Base-by-base conservation (phyloP, 37 sponge, comb jelly and placozoan species). In the Spongilla lacustris region DNA sequence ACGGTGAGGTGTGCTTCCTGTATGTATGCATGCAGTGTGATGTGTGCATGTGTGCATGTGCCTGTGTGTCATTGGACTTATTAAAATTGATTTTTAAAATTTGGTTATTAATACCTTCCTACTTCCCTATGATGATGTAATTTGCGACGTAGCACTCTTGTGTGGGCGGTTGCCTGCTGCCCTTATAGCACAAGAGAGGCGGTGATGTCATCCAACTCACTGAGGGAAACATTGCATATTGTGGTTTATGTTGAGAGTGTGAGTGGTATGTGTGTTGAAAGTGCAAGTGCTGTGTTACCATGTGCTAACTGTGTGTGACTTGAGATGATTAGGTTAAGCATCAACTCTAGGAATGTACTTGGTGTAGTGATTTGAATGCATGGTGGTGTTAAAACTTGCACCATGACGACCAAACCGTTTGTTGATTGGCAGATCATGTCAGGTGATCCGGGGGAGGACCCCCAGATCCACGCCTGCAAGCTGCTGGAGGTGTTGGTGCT, bases 401-500 rank as follows among this genome's bases (percentile, higher is more conserved):
- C 9, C 4, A 34, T 31, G 29, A 28, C 17, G 25, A 17, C 17
- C 73, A 34, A 33, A 28, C 73, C 25, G 36, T 35, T 36, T 0
- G n/a, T 78, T 29, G 9, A 36, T 36, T 17, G 36, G 28, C 81
- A 96, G 91, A 78, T 92, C 30, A 68, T 97, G 73, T 68, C 90
- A n/a, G 69, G 78, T 25, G 92, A 93, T 48, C 67, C 87, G 0
- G 91, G 94, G 6, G 99, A 98, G 69, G 90, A 93, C 66, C 79
- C 89, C 0, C 93, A 95, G 91, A 86, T 74, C 36, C 77, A 96
- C 68, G 99, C 97, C 27, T 92, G 95, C 73, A 98, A 98, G 77
- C 86, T 98, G 50, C 75, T 98, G 70, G 99, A 98, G 81, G 93
- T 98, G 17, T n/a, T 95, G 6, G 50, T 96, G 4, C 83, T 98